Base-by-base conservation (phyloP, 2,888 invertebrate species). In the Drosophila histrio region DNA sequence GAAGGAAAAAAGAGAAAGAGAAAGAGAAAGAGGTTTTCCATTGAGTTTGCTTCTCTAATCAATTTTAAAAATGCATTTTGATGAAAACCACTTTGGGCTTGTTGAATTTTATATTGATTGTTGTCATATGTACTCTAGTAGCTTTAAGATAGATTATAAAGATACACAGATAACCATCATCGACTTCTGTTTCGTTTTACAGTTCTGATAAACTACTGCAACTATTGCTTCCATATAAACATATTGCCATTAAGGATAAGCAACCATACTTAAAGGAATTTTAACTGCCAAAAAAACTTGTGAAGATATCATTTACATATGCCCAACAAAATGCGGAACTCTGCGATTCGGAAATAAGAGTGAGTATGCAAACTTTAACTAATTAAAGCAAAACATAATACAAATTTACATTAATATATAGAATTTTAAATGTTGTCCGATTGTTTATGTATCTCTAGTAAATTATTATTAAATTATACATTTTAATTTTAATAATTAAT, bases 161-260 rank as follows among this genome's bases (percentile, higher is more conserved):
- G n/a, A 9, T 2, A 7, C 11, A 15, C 9, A 24, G 4, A 5
- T 36, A 43, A 43, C 36, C 17, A 49, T 34, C 15, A 5, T 22
- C 19, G n/a, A 9, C 1, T 11, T 17, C 2, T 56, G 1, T 60
- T 2, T 32, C 2, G 26, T 11, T 13, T 71, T 75, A 13, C 64
- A 86, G 79, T 17, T 63, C 58, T 41, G 19, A 26, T 54, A 36
- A 17, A 30, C 36, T 61, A 63, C 62, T 54, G 69, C 63, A 75
- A 75, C 65, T 32, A 68, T 59, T 78, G 86, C 82, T 87, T 82
- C 82, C 88, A 80, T 32, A 57, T 41, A 30, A 69, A 36, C 24
- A 50, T 61, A 65, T 75, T 69, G 83, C 77, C 77, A 86, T 79
- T 61, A 39, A 49, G 4, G 9, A 26, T 54, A 46, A 36, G 21